Evolutionary conservation across 2,113 vertebrate species (phyloP).

Genomic region (Cryptotis parvus): DNA sequence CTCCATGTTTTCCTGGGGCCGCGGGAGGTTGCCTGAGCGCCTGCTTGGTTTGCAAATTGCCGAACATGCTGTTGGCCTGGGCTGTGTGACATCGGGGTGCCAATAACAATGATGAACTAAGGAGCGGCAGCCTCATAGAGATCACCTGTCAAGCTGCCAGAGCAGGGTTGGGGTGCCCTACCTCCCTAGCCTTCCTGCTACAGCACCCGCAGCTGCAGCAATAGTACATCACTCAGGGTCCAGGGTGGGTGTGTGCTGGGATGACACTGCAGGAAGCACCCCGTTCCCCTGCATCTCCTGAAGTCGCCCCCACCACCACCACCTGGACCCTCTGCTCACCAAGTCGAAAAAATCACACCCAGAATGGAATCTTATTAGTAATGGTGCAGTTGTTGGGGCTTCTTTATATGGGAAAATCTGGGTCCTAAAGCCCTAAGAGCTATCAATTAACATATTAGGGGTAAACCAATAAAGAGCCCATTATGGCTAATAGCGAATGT

Average conservation of each 20-base stretch:
- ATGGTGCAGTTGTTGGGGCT: slow-evolving; percentile 64
- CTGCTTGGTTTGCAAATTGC: slow-evolving; percentile 96
- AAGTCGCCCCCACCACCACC: too few relatives aligned
- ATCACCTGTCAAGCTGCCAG: slow-evolving; percentile 89
- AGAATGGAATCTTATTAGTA: slow-evolving; percentile 1
- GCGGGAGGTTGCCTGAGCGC: slow-evolving; percentile 91
- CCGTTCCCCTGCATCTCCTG: background rate
- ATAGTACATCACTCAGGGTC: slow-evolving; percentile 23
- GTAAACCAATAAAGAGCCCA: slow-evolving; percentile 82
- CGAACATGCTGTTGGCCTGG: slow-evolving; percentile 92
- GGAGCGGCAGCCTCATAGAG: slow-evolving; percentile 85
- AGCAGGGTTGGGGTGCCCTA: too few relatives aligned
- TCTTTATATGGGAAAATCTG: slow-evolving; percentile 54
- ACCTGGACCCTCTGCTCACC: background rate
- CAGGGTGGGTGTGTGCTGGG: rapidly evolving
- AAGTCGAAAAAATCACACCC: background rate
- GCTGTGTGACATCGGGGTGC: slow-evolving; percentile 87
- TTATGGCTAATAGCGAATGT: slow-evolving; percentile 83
- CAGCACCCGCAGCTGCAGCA: slow-evolving; percentile 71
- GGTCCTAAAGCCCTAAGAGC: slow-evolving; percentile 63
- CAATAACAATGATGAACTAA: slow-evolving; percentile 88
- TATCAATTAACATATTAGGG: slow-evolving; percentile 80
- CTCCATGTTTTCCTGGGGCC: slow-evolving; percentile 91
- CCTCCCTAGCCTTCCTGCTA: slow-evolving; percentile 62
- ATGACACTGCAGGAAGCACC: rapidly evolving